Percentiles rank a stretch among this genome's conserved stretches.
These are phyloP conservation scores for Deilephila porcellus DNA, from an alignment of 2,888 invertebrate genomes.

Conservation along the genomic window DNA sequence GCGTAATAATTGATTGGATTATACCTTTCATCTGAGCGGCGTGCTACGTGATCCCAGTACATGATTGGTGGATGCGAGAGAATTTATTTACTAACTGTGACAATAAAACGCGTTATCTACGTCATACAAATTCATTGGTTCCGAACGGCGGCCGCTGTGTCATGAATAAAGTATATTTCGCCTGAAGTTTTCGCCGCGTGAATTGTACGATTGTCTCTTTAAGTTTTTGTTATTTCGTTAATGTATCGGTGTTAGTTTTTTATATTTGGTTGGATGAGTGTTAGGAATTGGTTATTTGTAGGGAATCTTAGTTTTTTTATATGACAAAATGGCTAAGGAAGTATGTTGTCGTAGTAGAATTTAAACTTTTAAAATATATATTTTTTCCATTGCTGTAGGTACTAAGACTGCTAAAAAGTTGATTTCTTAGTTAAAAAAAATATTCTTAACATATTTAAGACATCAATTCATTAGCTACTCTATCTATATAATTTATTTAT, in stretches of 20 bases:
- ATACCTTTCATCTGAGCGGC: constrained; percentile 69
- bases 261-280: background rate
- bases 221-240: background rate
- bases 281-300: background rate
- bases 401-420: no score
- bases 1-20: constrained; percentile 81
- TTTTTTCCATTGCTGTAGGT: no score
- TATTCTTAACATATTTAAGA: no score
- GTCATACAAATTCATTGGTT: constrained; percentile 68
- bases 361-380: no score
- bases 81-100: constrained; percentile 76
- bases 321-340: background rate
- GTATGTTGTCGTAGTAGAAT: no score
- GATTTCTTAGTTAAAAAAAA: no score
- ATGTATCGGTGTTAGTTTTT: background rate
- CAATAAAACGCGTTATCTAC: constrained; percentile 71
- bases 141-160: constrained; percentile 49
- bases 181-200: constrained; percentile 54
- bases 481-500: no score
- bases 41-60: constrained; percentile 74
- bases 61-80: constrained; percentile 67
- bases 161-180: constrained; percentile 67
- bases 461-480: no score
- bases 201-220: constrained; percentile 46
- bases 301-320: background rate